Base-by-base conservation (phyloP, 2,797 vertebrate genomes). In the Hypotaenidia okinawae region DNA sequence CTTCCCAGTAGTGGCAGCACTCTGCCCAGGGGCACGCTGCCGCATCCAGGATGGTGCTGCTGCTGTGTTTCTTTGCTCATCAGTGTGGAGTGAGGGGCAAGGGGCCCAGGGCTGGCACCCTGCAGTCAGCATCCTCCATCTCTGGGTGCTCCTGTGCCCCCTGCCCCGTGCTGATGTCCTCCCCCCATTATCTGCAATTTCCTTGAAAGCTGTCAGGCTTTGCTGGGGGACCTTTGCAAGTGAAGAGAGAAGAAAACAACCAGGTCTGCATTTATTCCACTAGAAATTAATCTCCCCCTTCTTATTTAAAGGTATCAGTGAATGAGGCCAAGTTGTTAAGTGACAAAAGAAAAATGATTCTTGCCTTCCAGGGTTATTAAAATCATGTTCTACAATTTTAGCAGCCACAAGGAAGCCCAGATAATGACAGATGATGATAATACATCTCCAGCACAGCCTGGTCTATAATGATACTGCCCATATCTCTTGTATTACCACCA, bases 361-460 rank as follows among this genome's bases (percentile, higher is more conserved):
- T 97, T 95, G 97, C 96, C 97, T 97, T 97, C 96, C 96, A 97
- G 97, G 97, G 97, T 97, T 98, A 98, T 98, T 98, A 98, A 98
- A 98, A 98, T 98, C 97, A 92, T 98, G 98, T 98, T 97, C 96
- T 97, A 98, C 97, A 97, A 97, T 97, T 96, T 97, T 96, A 97
- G 96, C 97, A 91, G 91, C 97, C 96, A 97, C 95, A 87, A 96
- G 97, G 95, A 97, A 96, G 95, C 90, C 89, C 73, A 63, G 96
- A 97, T 98, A 98, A 98, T 98, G 97, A 98, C 95, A 74, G 97
- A 98, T 97, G 97, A 97, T 97, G 97, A 97, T 95, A 96, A 97
- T 95, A 77, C 96, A 91, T 97, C 81, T 95, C 97, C 94, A 84
- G 96, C 80, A 62, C 95, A 90, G 97, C 96, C 96, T 95, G 96